phyloP scores from a whole-genome alignment of 2,888 invertebrate genomes.

The Azorinus chamasolen region DNA sequence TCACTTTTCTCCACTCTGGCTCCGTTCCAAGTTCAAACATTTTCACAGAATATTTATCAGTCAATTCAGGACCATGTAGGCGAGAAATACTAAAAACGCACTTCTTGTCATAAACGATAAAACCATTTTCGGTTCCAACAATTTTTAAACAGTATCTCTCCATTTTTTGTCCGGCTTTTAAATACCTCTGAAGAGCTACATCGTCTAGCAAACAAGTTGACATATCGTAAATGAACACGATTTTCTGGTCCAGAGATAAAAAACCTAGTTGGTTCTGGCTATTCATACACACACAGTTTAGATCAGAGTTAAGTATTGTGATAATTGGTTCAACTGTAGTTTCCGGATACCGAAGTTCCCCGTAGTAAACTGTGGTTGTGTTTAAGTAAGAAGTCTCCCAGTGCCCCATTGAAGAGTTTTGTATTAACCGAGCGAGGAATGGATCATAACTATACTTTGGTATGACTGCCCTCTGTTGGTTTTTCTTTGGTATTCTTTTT shows the following conservation, averaged over 20 bases:
- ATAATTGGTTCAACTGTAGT: not conserved
- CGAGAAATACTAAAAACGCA: slow-evolving; percentile 4
- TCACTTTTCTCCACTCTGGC: not conserved
- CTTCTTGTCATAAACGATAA: slow-evolving; percentile 27
- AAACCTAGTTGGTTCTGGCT: not conserved
- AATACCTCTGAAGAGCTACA: not conserved
- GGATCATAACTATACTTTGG: no score
- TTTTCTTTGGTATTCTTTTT: no score
- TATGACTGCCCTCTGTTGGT: no score
- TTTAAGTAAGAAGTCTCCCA: no score
- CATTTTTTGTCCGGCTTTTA: not conserved
- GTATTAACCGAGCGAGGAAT: no score
- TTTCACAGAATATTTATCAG: not conserved
- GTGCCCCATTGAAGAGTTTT: no score
- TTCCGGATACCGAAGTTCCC: no score
- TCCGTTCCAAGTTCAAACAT: not conserved
- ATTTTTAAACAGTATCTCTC: not conserved
- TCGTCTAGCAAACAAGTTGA: no score
- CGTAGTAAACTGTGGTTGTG: no score
- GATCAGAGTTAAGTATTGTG: not conserved
- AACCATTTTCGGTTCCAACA: slow-evolving; percentile 13
- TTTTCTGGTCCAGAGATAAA: no score
- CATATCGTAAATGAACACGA: no score
- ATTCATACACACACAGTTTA: not conserved
- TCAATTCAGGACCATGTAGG: slow-evolving; percentile 8